phyloP scores from a whole-genome alignment of 1,140 invertebrate species.

The Lordiphosa clarofinis region DNA sequence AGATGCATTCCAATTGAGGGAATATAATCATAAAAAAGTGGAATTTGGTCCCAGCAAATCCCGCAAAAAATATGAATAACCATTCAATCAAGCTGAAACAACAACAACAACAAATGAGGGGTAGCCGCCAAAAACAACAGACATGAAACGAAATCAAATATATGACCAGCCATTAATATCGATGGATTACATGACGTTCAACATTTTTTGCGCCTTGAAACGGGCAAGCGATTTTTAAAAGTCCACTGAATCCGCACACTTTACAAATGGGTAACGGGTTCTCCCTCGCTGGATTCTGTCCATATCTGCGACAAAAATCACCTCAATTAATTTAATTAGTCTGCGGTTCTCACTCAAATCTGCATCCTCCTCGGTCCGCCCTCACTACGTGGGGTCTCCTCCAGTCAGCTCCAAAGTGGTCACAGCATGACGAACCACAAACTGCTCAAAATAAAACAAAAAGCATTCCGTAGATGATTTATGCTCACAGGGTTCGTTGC shows the following conservation, averaged over 20 bases:
- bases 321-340: slow-evolving; percentile 78
- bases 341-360: slow-evolving; percentile 60
- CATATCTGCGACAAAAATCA: slow-evolving; percentile 68
- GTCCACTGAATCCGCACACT: slow-evolving; percentile 28
- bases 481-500: slow-evolving; percentile 44
- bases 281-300: not conserved
- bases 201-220: slow-evolving; percentile 52
- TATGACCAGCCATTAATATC: slow-evolving; percentile 73
- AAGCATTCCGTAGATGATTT: slow-evolving; percentile 39
- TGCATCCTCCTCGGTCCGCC: slow-evolving; percentile 1
- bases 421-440: slow-evolving; percentile 59
- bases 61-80: slow-evolving; percentile 64
- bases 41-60: slow-evolving; percentile 14
- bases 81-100: slow-evolving; percentile 68
- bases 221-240: slow-evolving; percentile 31
- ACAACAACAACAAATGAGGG: slow-evolving; percentile 18
- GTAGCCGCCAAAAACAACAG: slow-evolving; percentile 16
- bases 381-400: not conserved
- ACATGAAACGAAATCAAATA: slow-evolving; percentile 20
- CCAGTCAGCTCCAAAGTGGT: slow-evolving; percentile 39
- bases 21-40: no score
- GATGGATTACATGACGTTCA: slow-evolving; percentile 68
- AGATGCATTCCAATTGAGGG: no score
- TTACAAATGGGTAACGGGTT: slow-evolving; percentile 60
- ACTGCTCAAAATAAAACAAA: slow-evolving; percentile 30